Conservation (phyloP, 2,888 invertebrate species). For the Fragum whitleyi region DNA sequence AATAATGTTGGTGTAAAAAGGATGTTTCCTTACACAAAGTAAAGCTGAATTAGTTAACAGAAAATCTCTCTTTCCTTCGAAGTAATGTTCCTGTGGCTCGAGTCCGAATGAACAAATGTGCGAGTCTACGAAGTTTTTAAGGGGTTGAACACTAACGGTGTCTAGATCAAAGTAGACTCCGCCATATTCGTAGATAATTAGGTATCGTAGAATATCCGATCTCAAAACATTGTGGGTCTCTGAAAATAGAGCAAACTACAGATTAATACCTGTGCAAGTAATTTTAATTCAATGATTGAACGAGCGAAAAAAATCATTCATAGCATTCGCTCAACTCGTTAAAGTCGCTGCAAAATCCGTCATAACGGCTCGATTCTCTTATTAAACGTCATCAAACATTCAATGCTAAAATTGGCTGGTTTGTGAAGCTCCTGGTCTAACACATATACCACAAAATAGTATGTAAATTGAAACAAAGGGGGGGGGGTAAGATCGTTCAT, state of each 20-base stretch:
- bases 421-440: too few species aligned
- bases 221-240: neutral
- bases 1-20: neutral
- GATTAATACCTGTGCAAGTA: too few species aligned
- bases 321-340: too few species aligned
- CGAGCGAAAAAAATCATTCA: too few species aligned
- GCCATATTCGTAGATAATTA: conserved; percentile 5
- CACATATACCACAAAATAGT: too few species aligned
- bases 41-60: neutral
- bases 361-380: too few species aligned
- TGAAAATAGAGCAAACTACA: neutral
- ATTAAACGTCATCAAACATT: too few species aligned
- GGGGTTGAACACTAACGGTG: neutral
- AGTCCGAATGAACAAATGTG: neutral
- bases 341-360: too few species aligned
- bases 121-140: neutral
- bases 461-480: too few species aligned
- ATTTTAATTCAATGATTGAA: too few species aligned
- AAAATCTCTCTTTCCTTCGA: neutral
- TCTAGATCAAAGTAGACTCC: conserved; percentile 9
- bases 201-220: conserved; percentile 2
- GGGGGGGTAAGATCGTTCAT: too few species aligned
- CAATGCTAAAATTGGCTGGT: too few species aligned
- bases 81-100: conserved; percentile 2
- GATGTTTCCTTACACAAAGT: neutral